Conservation (phyloP, 2,113 vertebrate genomes). For the Emydura subglobosa region DNA sequence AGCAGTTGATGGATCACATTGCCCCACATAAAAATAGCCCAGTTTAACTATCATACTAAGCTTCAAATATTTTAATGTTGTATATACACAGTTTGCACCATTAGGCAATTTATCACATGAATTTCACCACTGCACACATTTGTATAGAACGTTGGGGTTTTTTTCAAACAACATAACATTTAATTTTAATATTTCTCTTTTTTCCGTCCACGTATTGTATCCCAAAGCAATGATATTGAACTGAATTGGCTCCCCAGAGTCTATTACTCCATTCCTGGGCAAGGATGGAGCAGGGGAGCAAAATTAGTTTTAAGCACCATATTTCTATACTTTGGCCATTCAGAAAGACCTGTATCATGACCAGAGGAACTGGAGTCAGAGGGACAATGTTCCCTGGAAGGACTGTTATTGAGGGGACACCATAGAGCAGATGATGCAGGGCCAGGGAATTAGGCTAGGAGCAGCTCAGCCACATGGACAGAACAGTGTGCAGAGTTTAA, state of each 20-base stretch:
- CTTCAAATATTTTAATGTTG: conserved; percentile 48
- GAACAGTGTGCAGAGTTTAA: neutral
- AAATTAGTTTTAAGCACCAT: neutral
- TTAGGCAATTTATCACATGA: neutral
- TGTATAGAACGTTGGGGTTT: conserved; percentile 42
- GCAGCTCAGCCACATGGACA: neutral
- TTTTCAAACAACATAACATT: conserved; percentile 58
- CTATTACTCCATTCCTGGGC: neutral
- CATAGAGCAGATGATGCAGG: neutral
- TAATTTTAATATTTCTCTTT: conserved; percentile 32
- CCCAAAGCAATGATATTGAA: conserved; percentile 59
- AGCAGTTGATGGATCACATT: conserved; percentile 70
- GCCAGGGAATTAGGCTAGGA: neutral
- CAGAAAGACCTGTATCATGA: neutral
- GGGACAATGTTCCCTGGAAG: neutral
- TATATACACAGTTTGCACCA: neutral
- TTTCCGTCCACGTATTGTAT: conserved; percentile 40
- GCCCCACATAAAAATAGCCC: conserved; percentile 58
- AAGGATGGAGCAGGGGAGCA: neutral
- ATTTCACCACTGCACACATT: conserved; percentile 15
- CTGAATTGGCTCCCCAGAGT: neutral
- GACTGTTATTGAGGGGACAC: neutral
- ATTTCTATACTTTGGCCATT: neutral
- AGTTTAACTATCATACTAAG: conserved; percentile 64
- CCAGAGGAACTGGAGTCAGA: neutral